Evolutionary conservation across 1,140 invertebrate genomes (phyloP), one percentile per base, ranked within the genome.

Genomic region (Eriosoma lanigerum): DNA sequence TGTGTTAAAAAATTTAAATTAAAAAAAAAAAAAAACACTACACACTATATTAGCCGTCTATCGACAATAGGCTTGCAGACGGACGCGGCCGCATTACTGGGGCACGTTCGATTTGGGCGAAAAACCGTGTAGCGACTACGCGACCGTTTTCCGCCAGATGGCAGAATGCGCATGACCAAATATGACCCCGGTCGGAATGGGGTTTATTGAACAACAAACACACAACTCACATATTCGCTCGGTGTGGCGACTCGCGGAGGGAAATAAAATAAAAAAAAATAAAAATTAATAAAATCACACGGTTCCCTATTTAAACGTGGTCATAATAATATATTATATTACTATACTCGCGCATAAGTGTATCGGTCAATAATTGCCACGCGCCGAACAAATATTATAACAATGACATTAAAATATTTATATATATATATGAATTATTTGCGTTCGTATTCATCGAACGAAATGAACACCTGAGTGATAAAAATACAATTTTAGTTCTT

Each of bases 31-130:
- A 68, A 48, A 24, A 21, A 38, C 44, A 24, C 26, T 72, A 50
- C 56, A 38, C 56, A 13, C n/a, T 48, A 8, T 38, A n/a, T n/a
- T n/a, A 10, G 38, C 38, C 52, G 72, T 52, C 54, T 50, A 56
- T 46, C 32, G 38, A 29, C 56, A 60, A 19, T 56, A 60, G 38
- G 75, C 56, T 60, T 60, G 75, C 54, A 78, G 54, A 78, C 75
- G 75, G 56, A 78, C 38, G 75, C 54, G 75, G 75, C 56, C 75
- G 75, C 75, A 48, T 78, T 78, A 78, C 75, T 78, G 75, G 75
- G 75, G 75, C 75, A 78, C 75, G 75, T 78, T 78, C 75, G 75
- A 78, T 78, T 78, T 48, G 75, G 75, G 75, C 75, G 75, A 78
- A 78, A 78, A 60, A 19, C 72, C 52, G 52, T 76, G 52, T 32